phyloP scores from a whole-genome alignment of 2,888 invertebrate species.

The Lasioglossum morio region DNA sequence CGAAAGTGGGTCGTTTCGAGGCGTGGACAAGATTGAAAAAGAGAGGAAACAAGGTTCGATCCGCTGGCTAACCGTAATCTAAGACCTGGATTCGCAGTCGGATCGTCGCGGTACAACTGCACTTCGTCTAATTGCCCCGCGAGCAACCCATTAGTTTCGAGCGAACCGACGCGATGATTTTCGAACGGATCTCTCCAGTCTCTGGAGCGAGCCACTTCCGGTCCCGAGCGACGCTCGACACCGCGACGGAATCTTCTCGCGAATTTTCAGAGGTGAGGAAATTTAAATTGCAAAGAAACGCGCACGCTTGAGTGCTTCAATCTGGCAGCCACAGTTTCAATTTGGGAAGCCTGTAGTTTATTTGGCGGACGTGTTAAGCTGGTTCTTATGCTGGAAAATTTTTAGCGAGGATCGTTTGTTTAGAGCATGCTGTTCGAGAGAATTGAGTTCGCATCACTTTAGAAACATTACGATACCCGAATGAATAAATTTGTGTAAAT shows the following conservation, averaged over 20 bases:
- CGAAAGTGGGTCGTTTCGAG: slow-evolving; percentile 42
- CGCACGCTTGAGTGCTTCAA: neutral
- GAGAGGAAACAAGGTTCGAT: neutral
- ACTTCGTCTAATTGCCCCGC: slow-evolving; percentile 51
- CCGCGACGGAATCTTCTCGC: neutral
- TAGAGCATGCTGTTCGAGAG: neutral
- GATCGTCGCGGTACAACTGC: slow-evolving; percentile 21
- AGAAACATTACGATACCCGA: too few species aligned
- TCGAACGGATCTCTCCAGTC: slow-evolving; percentile 3
- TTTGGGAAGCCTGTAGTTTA: neutral
- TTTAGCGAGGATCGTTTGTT: neutral
- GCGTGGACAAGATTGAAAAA: slow-evolving; percentile 29
- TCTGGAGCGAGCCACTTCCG: neutral
- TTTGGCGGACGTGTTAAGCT: neutral
- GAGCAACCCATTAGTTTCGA: slow-evolving; percentile 57
- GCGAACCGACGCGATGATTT: slow-evolving; percentile 53
- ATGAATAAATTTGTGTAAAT: too few species aligned
- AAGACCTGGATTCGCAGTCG: slow-evolving; percentile 4
- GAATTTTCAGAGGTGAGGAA: neutral
- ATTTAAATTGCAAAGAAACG: neutral
- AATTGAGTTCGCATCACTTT: neutral
- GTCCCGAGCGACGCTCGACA: neutral
- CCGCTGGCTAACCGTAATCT: slow-evolving; percentile 28
- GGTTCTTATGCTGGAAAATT: neutral
- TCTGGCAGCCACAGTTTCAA: neutral